Percentiles rank a stretch among this genome's conserved stretches.
Evolutionary conservation across 2,888 invertebrate species (phyloP).

Genomic region (Nezara viridula): DNA sequence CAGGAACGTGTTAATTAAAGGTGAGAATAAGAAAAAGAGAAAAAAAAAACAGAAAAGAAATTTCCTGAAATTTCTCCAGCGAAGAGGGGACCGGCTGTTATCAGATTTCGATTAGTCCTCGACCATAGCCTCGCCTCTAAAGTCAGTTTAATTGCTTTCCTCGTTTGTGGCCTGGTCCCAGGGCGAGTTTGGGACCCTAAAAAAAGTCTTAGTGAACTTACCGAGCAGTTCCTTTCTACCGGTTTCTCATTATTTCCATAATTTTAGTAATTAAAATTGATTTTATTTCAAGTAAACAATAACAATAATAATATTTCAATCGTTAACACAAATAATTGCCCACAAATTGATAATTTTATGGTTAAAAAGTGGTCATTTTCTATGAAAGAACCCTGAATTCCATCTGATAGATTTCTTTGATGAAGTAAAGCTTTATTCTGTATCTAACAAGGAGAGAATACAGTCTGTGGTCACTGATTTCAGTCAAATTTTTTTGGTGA

Average conservation of each 20-base stretch:
- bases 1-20: slow-evolving; percentile 49
- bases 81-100: slow-evolving; percentile 32
- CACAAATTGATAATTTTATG: too few species aligned
- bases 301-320: too few species aligned
- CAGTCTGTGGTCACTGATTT: too few species aligned
- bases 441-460: too few species aligned
- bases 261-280: neutral
- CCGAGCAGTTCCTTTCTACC: neutral
- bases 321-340: too few species aligned
- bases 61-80: slow-evolving; percentile 39
- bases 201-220: slow-evolving; percentile 42
- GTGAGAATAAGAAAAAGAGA: slow-evolving; percentile 5
- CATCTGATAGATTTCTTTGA: too few species aligned
- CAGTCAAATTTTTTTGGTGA: too few species aligned
- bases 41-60: slow-evolving; percentile 1
- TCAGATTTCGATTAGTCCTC: slow-evolving; percentile 46
- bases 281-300: neutral
- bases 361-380: too few species aligned
- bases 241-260: neutral
- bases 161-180: slow-evolving; percentile 32
- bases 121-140: slow-evolving; percentile 39
- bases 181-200: neutral
- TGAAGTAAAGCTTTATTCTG: too few species aligned
- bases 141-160: slow-evolving; percentile 45
- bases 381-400: too few species aligned